These are phyloP conservation scores for Argyresthia albistria DNA, from an alignment of 2,888 invertebrate genomes.

Conservation along the genomic window DNA sequence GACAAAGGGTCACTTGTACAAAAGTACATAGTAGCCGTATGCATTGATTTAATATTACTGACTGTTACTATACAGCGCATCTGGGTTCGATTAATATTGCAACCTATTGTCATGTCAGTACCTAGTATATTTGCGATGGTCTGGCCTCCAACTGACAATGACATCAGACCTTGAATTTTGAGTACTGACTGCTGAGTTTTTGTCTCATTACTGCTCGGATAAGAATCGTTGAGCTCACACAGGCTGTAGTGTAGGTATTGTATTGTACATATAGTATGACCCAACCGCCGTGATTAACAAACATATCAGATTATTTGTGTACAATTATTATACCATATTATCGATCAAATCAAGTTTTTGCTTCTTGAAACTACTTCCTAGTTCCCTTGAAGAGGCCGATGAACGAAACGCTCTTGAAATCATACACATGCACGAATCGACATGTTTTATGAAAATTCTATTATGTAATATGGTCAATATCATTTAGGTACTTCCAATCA, in stretches of 20 bases:
- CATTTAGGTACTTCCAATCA: no score
- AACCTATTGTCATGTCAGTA: no score
- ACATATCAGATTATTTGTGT: conserved; percentile 17
- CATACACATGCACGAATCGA: background rate
- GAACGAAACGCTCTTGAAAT: conserved; percentile 18
- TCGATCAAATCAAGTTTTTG: conserved; percentile 33
- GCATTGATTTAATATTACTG: no score
- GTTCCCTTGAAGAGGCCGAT: conserved; percentile 44
- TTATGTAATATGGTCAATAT: no score
- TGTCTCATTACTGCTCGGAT: conserved; percentile 36
- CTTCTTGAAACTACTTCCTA: conserved; percentile 35
- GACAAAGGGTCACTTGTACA: no score
- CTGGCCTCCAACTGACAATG: conserved; percentile 28
- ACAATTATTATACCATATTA: conserved; percentile 8
- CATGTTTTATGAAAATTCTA: conserved; percentile 5
- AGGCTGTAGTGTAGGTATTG: conserved; percentile 18
- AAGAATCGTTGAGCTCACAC: conserved; percentile 34
- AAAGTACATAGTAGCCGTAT: no score
- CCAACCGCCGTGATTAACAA: conserved; percentile 38
- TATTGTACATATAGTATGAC: conserved; percentile 29
- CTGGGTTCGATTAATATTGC: no score
- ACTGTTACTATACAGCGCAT: no score
- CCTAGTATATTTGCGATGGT: conserved; percentile 3
- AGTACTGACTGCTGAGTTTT: conserved; percentile 40
- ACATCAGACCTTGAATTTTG: conserved; percentile 25